phyloP scores from a whole-genome alignment of 2,888 invertebrate species.

The Cantharis nigra region DNA sequence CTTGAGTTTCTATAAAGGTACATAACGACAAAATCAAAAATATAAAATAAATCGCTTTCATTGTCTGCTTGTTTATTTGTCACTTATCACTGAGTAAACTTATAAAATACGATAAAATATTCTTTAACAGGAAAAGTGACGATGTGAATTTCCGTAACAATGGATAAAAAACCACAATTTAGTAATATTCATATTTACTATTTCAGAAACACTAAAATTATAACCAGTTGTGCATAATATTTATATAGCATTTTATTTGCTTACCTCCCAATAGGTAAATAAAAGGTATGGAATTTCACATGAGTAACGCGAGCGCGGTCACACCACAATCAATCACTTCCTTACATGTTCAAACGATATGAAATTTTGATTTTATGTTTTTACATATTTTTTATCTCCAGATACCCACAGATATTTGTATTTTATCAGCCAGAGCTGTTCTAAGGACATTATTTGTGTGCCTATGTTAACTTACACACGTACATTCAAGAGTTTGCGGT shows the following conservation, averaged over 20 bases:
- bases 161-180: constrained; percentile 1
- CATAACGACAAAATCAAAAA: constrained; percentile 4
- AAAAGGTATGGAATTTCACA: not conserved
- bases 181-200: not conserved
- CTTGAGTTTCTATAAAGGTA: constrained; percentile 6
- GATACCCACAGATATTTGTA: not conserved
- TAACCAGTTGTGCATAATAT: not conserved
- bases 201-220: not conserved
- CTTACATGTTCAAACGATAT: not conserved
- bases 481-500: too few relatives aligned
- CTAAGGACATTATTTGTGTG: too few relatives aligned
- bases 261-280: not conserved
- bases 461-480: too few relatives aligned
- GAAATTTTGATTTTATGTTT: not conserved
- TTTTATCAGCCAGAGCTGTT: not conserved
- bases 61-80: not conserved
- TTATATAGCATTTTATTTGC: not conserved
- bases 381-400: not conserved
- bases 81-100: not conserved
- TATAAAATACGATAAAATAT: not conserved
- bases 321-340: not conserved
- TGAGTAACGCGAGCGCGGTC: not conserved
- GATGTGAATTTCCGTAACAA: constrained; percentile 12
- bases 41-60: not conserved
- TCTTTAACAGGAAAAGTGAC: constrained; percentile 13